Base-by-base conservation (phyloP, 2,888 invertebrate species). In the Teleiodes luculella region DNA sequence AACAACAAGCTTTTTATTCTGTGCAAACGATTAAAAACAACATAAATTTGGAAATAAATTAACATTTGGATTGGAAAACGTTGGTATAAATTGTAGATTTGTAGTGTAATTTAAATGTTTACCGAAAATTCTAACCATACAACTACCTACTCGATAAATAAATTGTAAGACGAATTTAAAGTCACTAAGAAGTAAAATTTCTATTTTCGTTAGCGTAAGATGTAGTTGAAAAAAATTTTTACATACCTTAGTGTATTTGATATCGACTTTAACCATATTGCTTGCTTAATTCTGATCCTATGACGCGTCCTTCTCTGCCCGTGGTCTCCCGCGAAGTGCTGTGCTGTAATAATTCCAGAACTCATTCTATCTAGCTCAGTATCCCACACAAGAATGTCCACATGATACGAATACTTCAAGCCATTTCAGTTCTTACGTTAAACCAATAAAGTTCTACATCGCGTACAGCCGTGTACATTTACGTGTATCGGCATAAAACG, bases 171-270 rank as follows among this genome's bases (percentile, higher is more conserved):
- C n/a, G n/a, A n/a, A n/a, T n/a, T n/a, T n/a, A n/a, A n/a, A n/a
- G n/a, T n/a, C n/a, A n/a, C n/a, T n/a, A n/a, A n/a, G n/a, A n/a
- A n/a, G n/a, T n/a, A n/a, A n/a, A n/a, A n/a, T n/a, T 33, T n/a
- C 10, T 5, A 2, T n/a, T 8, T 33, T n/a, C 33, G 11, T 33
- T 33, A 3, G 10, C 33, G 3, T 3, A 24, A 4, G 24, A 24
- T 24, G 3, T 24, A 24, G 24, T 33, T 2, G 4, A 33, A 10
- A 33, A n/a, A 33, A 11, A 3, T n/a, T 35, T n/a, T 35, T 13
- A 36, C 36, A 14, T 70, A 91, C 91, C 84, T 90, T 85, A 0
- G 86, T 91, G 64, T 90, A 90, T 70, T 89, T 86, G 68, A 91
- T 82, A 61, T 86, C 78, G 57, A 90, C 87, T 70, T 86, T 86